Evolutionary conservation across 1,140 invertebrate species (phyloP), one percentile per base, ranked within the genome.

Genomic region (Galleria mellonella): DNA sequence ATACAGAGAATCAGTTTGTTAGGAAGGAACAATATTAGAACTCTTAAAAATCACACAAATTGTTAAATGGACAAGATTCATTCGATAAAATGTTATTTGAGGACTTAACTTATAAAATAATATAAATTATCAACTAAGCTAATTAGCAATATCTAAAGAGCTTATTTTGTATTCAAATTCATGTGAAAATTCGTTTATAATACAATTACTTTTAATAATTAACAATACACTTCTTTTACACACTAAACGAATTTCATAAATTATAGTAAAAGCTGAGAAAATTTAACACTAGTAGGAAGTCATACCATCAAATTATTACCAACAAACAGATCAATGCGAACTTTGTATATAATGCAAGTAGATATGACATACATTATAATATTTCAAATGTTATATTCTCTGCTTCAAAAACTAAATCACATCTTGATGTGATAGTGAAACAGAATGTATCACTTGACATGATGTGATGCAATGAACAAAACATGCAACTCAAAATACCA

Each of bases 41-140:
- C 2, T 23, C 17, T 6, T 12, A 33, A 13, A 40, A 37, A 27
- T 44, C 17, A 37, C 35, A 40, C 42, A 44, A 36, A 44, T 31
- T 38, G 23, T 40, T 33, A 33, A 44, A 32, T 43, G 36, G 40
- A 43, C 38, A 28, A 40, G 42, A 51, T 40, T 51, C 37, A 13
- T 42, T 29, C 9, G 43, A 14, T 17, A 28, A 51, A 29, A 44
- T 15, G 28, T 49, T 9, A 40, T 29, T 37, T 17, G 17, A 9
- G 35, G 14, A 35, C 35, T 51, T 32, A 50, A 9, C 32, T 41
- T 58, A 55, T 42, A 58, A 50, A 57, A 51, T 51, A 51, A 45
- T 53, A 53, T 58, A 53, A 53, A 52, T 57, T 48, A 53, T 43
- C 35, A 52, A 48, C 38, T 42, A 43, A 52, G 17, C 17, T 23